Base-by-base conservation (phyloP, 1,140 invertebrate species). In the Cyphomyrmex costatus region DNA sequence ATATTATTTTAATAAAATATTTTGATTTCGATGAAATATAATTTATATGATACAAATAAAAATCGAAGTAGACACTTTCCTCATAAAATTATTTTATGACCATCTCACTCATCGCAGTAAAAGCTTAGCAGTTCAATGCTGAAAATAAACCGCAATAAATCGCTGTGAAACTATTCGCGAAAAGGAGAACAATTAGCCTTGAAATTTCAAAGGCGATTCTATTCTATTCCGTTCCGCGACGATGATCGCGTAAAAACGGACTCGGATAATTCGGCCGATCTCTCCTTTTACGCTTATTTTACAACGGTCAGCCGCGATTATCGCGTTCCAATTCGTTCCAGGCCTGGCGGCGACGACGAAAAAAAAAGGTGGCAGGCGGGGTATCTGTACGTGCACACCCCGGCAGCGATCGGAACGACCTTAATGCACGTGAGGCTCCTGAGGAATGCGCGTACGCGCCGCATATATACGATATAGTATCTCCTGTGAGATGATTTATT, bases 371-470 rank as follows among this genome's bases (percentile, higher is more conserved):
- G n/a, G 27, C 36, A 19, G 46, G 14, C 27, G 42, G 33, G 21
- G 16, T 61, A 61, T 77, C 33, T 27, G 36, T 77, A 68, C 61
- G 77, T 27, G 73, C 33, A 46, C 42, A 74, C 68, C 79, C 68
- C 68, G 79, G 53, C 79, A 73, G n/a, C 83, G 83, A 79, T 80
- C 77, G 65, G 27, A 76, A 87, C 88, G 68, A 53, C 60, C 68
- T 86, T 33, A 73, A 86, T 85, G 74, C 83, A 85, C 83, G 73
- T 74, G 60, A 85, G 61, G 73, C 74, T 78, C 73, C 83, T 73
- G 83, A 79, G 83, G 61, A 60, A 82, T 85, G 79, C 66, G 61
- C 65, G 63, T 56, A 58, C 53, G 58, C 53, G 49, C 24, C 65
- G 84, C 51, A 30, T n/a, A n/a, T n/a, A n/a, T n/a, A n/a, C n/a